These are phyloP conservation scores for Drosophila setosimentum DNA, from an alignment of 2,888 invertebrate genomes.

Conservation along the genomic window DNA sequence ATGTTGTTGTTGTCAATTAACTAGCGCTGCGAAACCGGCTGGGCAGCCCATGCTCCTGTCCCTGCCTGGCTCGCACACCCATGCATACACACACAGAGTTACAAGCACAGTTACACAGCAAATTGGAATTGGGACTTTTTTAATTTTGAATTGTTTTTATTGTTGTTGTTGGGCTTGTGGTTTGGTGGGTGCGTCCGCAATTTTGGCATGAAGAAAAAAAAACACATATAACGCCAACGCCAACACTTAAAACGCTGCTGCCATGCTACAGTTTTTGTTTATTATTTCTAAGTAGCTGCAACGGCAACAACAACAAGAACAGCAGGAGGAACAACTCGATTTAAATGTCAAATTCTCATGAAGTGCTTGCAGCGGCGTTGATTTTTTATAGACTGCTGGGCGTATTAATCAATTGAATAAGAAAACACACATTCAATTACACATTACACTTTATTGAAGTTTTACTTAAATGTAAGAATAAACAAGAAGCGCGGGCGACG, in stretches of 20 bases:
- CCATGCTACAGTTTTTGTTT: constrained; percentile 27
- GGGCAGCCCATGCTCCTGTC: constrained; percentile 60
- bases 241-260: constrained; percentile 36
- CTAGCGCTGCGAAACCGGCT: constrained; percentile 71
- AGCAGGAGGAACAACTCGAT: constrained; percentile 29
- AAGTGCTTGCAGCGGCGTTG: constrained; percentile 46
- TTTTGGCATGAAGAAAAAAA: constrained; percentile 44
- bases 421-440: constrained; percentile 36
- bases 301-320: constrained; percentile 14
- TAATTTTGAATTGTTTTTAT: not conserved
- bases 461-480: constrained; percentile 33
- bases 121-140: constrained; percentile 54
- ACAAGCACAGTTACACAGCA: constrained; percentile 39
- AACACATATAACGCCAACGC: constrained; percentile 24
- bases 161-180: constrained; percentile 36
- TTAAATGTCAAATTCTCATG: constrained; percentile 79
- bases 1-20: constrained; percentile 70
- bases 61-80: constrained; percentile 33
- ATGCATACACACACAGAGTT: constrained; percentile 9
- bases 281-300: constrained; percentile 22
- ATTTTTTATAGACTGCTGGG: constrained; percentile 11
- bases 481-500: constrained; percentile 20
- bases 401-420: constrained; percentile 28
- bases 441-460: constrained; percentile 30
- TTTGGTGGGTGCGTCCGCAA: constrained; percentile 74